Evolutionary conservation across 2,888 invertebrate species (phyloP).

Genomic region (Harmothoe impar): DNA sequence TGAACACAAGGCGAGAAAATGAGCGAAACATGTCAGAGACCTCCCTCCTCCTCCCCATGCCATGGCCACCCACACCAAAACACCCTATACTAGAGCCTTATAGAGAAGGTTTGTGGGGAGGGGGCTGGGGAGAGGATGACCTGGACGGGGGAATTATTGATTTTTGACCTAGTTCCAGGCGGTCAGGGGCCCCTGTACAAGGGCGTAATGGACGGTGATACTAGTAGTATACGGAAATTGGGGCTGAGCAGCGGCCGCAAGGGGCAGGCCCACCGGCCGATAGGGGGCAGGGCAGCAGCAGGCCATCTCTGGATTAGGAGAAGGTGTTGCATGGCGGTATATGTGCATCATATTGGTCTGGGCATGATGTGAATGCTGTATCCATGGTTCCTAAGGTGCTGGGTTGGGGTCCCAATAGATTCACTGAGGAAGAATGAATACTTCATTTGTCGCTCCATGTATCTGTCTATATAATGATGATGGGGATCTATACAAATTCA

Average conservation of each 20-base stretch:
- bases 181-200: background rate
- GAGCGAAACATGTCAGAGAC: background rate
- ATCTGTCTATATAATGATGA: too few relatives aligned
- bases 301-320: too few relatives aligned
- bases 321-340: too few relatives aligned
- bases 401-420: too few relatives aligned
- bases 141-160: conserved; percentile 3
- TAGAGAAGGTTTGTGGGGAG: background rate
- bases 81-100: too few relatives aligned
- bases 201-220: background rate
- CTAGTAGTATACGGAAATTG: conserved; percentile 15
- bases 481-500: too few relatives aligned
- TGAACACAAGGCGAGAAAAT: background rate
- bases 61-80: background rate
- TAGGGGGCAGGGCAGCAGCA: background rate
- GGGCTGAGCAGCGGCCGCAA: background rate
- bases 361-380: too few relatives aligned
- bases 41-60: background rate
- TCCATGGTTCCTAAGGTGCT: too few relatives aligned
- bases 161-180: conserved; percentile 20
- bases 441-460: too few relatives aligned
- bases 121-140: background rate
- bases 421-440: too few relatives aligned
- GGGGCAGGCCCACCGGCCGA: background rate
- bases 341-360: too few relatives aligned